Evolutionary conservation across 1,140 invertebrate genomes (phyloP).

Genomic region (Limonius californicus): DNA sequence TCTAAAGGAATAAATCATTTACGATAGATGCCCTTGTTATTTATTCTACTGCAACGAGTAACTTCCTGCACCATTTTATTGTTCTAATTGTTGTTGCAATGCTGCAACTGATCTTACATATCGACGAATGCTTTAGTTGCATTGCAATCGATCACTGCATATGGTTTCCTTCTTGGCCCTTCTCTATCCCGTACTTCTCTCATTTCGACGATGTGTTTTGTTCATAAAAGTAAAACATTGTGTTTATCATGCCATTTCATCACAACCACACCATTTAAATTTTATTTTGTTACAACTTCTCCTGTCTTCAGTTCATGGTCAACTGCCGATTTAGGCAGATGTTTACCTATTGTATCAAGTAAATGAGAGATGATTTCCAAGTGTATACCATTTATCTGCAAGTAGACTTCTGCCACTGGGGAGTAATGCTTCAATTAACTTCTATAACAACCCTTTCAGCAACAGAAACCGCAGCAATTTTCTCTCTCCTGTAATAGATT

Average conservation of each 20-base stretch:
- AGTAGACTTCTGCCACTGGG: background rate
- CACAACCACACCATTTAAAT: background rate
- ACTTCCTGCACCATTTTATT: background rate
- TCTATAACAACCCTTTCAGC: too few species aligned
- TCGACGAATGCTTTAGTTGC: slow-evolving; percentile 36
- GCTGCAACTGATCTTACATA: slow-evolving; percentile 33
- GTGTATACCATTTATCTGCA: background rate
- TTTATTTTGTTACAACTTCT: background rate
- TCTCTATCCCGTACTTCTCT: slow-evolving; percentile 20
- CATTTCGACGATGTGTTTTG: background rate
- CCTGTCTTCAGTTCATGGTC: background rate
- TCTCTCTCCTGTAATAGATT: too few species aligned
- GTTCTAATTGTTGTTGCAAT: slow-evolving; percentile 11
- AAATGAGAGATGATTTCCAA: background rate
- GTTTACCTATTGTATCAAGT: background rate
- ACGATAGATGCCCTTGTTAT: background rate
- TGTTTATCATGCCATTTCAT: background rate
- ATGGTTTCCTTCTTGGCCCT: slow-evolving; percentile 35
- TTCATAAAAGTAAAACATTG: background rate
- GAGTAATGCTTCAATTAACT: background rate
- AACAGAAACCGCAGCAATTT: too few species aligned
- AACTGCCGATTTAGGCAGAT: background rate
- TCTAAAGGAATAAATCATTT: background rate
- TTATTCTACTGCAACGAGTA: background rate
- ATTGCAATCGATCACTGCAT: slow-evolving; percentile 46